These are phyloP conservation scores for Andrena bucephala DNA, from an alignment of 2,888 invertebrate species.

Conservation along the genomic window DNA sequence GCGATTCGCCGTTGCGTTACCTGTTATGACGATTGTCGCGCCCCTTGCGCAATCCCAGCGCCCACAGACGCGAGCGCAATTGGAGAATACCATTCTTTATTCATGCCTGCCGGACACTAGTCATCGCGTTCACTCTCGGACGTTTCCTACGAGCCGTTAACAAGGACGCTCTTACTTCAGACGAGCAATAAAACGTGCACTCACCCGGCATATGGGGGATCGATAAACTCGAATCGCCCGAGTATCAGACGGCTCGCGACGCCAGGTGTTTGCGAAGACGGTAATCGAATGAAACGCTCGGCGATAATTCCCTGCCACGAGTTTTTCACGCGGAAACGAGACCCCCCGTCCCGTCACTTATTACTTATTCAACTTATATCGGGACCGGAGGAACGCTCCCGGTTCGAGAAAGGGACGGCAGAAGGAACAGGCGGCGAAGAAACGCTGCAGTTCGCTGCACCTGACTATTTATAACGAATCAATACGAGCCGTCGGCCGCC, in stretches of 20 bases:
- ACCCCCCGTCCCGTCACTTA: not conserved
- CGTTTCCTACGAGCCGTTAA: not conserved
- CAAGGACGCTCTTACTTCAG: not conserved
- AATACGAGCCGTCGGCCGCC: slow-evolving; percentile 65
- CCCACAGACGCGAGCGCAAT: not conserved
- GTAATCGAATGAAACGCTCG: slow-evolving; percentile 26
- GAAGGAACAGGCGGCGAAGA: slow-evolving; percentile 16
- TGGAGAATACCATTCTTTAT: too few species aligned
- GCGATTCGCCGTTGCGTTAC: slow-evolving; percentile 43
- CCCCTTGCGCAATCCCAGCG: slow-evolving; percentile 35
- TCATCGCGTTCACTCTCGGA: not conserved
- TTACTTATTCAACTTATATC: not conserved
- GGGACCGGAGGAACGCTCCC: not conserved
- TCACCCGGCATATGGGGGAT: slow-evolving; percentile 4
- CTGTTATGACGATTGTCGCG: slow-evolving; percentile 46
- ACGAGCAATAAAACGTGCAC: slow-evolving; percentile 1
- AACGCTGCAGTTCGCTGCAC: slow-evolving; percentile 65
- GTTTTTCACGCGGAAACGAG: not conserved
- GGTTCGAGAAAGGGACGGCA: slow-evolving; percentile 17
- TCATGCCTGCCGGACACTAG: too few species aligned
- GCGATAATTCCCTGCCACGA: slow-evolving; percentile 7
- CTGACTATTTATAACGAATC: slow-evolving; percentile 76
- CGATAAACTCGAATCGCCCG: not conserved
- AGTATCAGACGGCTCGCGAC: slow-evolving; percentile 28
- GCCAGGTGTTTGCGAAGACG: slow-evolving; percentile 42